Percentiles rank a stretch among this genome's conserved stretches.
Evolutionary conservation across 2,797 vertebrate species (phyloP).

Genomic region (Poeciliopsis presidionis): DNA sequence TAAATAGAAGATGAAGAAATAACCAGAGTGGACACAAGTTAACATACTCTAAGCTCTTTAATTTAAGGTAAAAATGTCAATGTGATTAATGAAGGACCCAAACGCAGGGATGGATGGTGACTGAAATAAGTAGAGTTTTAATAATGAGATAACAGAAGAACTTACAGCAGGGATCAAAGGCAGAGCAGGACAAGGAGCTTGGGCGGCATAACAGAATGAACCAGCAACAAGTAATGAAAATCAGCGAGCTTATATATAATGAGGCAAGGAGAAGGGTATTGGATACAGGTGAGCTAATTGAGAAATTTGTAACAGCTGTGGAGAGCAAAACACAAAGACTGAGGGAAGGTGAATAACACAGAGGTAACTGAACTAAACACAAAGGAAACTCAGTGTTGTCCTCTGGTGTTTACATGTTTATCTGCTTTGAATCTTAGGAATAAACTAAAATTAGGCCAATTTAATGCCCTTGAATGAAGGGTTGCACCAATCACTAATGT

Average conservation of each 20-base stretch:
- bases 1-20: slow-evolving; percentile 14
- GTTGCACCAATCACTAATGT: background rate
- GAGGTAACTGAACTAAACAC: background rate
- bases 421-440: background rate
- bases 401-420: background rate
- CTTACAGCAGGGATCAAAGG: background rate
- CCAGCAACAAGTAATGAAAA: background rate
- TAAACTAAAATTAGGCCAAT: background rate
- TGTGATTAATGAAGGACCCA: background rate
- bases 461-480: background rate
- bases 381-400: background rate
- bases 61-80: background rate
- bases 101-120: background rate
- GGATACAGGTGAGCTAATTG: background rate
- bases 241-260: background rate
- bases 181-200: background rate
- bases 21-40: slow-evolving; percentile 5
- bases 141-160: background rate
- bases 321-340: background rate
- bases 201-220: background rate
- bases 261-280: background rate
- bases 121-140: background rate
- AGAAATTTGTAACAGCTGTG: background rate
- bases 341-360: background rate
- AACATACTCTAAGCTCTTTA: background rate